Base-by-base conservation (phyloP, 2,888 invertebrate genomes). In the Parapristionchus giblindavisi region DNA sequence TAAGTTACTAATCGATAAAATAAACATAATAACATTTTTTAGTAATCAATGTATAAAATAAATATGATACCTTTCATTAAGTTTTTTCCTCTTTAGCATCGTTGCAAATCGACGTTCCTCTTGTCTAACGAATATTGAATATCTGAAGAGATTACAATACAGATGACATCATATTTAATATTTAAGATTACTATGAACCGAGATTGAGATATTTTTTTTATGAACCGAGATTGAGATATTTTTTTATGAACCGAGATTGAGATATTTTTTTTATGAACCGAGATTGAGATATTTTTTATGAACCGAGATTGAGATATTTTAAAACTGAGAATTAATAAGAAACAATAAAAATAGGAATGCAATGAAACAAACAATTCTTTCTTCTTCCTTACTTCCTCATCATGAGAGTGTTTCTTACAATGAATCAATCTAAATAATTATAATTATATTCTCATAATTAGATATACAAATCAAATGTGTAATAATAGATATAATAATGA, bases 331-430 rank as follows among this genome's bases (percentile, higher is more conserved):
- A 21, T 14, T 14, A 21, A 48, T 48, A 21, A 48, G 11, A 14
- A 48, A 21, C 48, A 14, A 48, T 40, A 36, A 17, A 27, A 56
- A 29, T 51, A 52, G 24, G 38, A 29, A 60, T 34, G 17, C 21
- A 48, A 68, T 51, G 8, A 21, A 34, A 76, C 81, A 70, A 11
- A 84, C 79, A 75, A 52, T 24, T 76, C 74, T 34, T 77, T 74
- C 75, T 81, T 80, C 38, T 24, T 61, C 48, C 76, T 75, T 24
- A 83, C 72, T 1, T 63, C 74, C 32, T 85, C 83, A 14, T 73
- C 38, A 29, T 77, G 61, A 38, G 79, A 77, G 75, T 87, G 87
- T 34, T 79, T 79, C 71, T 81, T 82, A 75, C 87, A 86, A 73
- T 80, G 79, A 56, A 84, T 78, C 77, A 80, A 85, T 36, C 83